Evolutionary conservation across 1,140 invertebrate genomes (phyloP), one percentile per base, ranked within the genome.

Genomic region (Drosophila guanche): DNA sequence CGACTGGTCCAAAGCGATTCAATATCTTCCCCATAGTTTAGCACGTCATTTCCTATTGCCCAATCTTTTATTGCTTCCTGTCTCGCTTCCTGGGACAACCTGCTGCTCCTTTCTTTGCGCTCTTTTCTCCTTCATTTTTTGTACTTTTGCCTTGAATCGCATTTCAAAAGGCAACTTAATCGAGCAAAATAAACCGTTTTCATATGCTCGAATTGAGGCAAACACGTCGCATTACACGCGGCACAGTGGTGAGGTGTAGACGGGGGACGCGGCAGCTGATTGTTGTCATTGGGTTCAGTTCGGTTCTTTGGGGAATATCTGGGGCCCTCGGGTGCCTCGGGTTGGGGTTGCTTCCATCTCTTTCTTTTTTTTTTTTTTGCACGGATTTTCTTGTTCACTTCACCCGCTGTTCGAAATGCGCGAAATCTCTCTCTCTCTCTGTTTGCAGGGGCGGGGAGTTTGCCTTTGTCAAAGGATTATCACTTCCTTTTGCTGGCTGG

Each of bases 171-270:
- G 79, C 79, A 79, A 90, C 73, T 90, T 90, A 90, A 90, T 90
- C 88, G 88, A 90, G 88, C 88, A 90, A 90, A 90, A 90, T 90
- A 90, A 90, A 90, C 88, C 88, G 65, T 84, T 90, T 89, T 80
- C 70, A 88, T 79, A 84, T 84, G 83, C 88, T 79, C 60, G 88
- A 90, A 88, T 90, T 90, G 79, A 89, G 72, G 75, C 79, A 88
- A 90, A 85, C 83, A 83, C 78, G 63, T 83, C 78, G 83, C 70
- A 88, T 88, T 88, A 88, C 83, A 88, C 57, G 40, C 25, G 40
- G 45, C 63, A 42, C 37, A 43, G 57, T 10, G 46, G 20, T 33
- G 25, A 20, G 25, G 23, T 22, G 37, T 8, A 40, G 27, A 7
- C 3, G 3, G 29, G 4, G 33, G 33, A 12, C 3, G 33, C 4